Conservation (phyloP, 2,113 vertebrate species). For the Tychaedon coryphoeus region DNA sequence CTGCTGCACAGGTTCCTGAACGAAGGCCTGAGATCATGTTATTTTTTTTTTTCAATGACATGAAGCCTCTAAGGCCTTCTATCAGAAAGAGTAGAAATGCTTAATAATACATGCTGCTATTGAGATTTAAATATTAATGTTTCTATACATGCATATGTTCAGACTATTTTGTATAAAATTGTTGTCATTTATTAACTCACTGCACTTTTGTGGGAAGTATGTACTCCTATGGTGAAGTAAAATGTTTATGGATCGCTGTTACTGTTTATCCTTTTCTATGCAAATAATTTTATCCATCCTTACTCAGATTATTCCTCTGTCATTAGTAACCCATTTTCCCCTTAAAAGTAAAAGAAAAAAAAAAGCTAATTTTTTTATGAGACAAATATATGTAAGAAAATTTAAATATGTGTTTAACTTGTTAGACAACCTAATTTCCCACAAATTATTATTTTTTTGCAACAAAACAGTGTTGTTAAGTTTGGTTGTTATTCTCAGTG, state of each 20-base stretch:
- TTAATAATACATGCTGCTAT: slow-evolving; percentile 22
- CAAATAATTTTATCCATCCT: neutral
- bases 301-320: neutral
- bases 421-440: neutral
- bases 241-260: neutral
- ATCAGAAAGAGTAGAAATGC: neutral
- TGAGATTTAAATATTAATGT: slow-evolving; percentile 54
- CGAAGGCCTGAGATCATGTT: neutral
- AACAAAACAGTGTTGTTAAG: neutral
- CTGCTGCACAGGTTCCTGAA: neutral
- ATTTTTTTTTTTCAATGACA: neutral
- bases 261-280: neutral
- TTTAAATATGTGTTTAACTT: neutral
- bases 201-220: neutral
- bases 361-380: neutral
- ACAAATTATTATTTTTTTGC: neutral
- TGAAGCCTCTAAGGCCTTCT: neutral
- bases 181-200: neutral
- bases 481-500: neutral
- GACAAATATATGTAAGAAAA: neutral
- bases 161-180: neutral
- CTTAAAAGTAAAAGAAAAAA: neutral
- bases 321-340: neutral
- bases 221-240: neutral
- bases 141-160: neutral